A percentile compares a stretch with the other conserved stretches of the same genome.
Conservation (phyloP, 2,113 vertebrate species). For the Danio rerio region DNA sequence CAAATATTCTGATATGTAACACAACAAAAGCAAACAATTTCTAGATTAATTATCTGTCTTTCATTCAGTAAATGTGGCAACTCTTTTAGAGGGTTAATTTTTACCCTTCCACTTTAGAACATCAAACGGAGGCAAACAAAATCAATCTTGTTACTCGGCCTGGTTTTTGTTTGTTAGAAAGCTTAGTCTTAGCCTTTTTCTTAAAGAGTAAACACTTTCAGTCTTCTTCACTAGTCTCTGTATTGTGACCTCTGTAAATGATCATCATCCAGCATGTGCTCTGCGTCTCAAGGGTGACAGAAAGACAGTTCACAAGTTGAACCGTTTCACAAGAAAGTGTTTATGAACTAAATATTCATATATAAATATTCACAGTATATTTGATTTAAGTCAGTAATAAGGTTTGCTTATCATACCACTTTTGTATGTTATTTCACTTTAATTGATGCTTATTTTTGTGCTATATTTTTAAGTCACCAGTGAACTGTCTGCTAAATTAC, state of each 20-base stretch:
- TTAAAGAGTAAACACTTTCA: constrained; percentile 61
- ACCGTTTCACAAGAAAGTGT: no score
- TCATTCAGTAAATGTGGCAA: not conserved
- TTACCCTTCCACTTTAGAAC: constrained; percentile 8
- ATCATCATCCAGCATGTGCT: constrained; percentile 77
- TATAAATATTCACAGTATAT: no score
- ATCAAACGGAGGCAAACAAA: constrained; percentile 45
- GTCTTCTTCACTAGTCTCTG: constrained; percentile 62
- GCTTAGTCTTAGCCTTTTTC: constrained; percentile 56
- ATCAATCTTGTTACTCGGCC: constrained; percentile 61
- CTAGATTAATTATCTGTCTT: not conserved
- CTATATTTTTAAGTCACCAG: no score
- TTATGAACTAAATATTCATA: no score
- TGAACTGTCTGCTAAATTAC: no score
- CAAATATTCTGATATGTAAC: no score
- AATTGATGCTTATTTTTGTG: no score
- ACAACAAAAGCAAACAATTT: not conserved
- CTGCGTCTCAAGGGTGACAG: constrained; percentile 63
- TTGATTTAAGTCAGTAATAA: no score
- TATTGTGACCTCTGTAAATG: constrained; percentile 71
- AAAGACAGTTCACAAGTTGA: constrained; percentile 53
- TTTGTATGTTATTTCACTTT: no score
- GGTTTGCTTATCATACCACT: no score
- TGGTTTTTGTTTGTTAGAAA: constrained; percentile 71
- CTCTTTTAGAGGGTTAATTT: constrained; percentile 1